Percentiles rank a stretch among this genome's conserved stretches.
Conservation (phyloP, 2,797 vertebrate genomes). For the Sebastes nivosus region DNA sequence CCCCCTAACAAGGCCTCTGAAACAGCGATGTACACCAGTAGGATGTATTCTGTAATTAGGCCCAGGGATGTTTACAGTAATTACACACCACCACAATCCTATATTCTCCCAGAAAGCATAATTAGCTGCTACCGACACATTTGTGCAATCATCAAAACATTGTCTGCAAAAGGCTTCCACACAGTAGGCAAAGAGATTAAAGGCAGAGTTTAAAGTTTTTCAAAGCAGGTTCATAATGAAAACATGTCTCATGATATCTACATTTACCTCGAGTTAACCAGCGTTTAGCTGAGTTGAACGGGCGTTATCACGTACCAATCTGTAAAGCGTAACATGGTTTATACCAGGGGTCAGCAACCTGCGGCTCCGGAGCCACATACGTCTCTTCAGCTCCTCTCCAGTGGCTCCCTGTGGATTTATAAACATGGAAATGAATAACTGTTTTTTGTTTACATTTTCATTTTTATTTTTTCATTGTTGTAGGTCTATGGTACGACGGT, state of each 20-base stretch:
- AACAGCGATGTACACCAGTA: neutral
- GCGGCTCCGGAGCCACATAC: rapidly evolving
- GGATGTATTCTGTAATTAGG: slow-evolving; percentile 26
- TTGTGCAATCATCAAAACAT: slow-evolving; percentile 3
- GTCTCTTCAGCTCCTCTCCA: no score
- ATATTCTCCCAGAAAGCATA: slow-evolving; percentile 13
- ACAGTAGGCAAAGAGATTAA: neutral
- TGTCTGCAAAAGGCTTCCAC: neutral
- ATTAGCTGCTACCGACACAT: slow-evolving; percentile 12
- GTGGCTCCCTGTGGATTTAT: no score
- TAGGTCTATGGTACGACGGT: no score
- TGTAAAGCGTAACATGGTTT: neutral
- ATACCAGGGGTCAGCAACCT: no score
- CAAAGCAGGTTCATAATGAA: neutral
- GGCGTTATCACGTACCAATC: no score
- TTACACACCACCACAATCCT: slow-evolving; percentile 15
- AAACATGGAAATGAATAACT: no score
- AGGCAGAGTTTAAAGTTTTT: neutral
- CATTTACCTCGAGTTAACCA: neutral
- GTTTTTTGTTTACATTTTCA: rapidly evolving
- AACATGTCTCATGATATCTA: neutral
- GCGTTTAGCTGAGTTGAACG: neutral
- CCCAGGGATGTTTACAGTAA: slow-evolving; percentile 38
- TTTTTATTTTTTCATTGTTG: no score
- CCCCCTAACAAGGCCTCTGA: neutral